Percentiles rank a stretch among this genome's conserved stretches.
phyloP scores from a whole-genome alignment of 1,140 invertebrate genomes.

The Drosophila sucinea region DNA sequence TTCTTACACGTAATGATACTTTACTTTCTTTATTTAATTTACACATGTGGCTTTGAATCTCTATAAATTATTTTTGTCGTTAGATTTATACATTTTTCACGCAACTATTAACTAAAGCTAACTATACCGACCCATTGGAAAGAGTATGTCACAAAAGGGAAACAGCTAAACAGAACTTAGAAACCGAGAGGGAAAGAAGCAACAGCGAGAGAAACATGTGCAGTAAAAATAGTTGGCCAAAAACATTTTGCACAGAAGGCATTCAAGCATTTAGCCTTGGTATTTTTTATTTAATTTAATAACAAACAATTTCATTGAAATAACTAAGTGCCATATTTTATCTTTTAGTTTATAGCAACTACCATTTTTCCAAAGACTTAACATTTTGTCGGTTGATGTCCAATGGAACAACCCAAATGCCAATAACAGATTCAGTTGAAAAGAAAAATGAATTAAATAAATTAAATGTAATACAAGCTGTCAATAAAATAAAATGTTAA shows the following conservation, averaged over 20 bases:
- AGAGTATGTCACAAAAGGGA: not conserved
- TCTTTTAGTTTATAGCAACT: not conserved
- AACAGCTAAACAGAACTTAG: not conserved
- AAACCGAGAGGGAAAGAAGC: slow-evolving; percentile 5
- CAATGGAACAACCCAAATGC: not conserved
- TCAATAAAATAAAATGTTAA: slow-evolving; percentile 1
- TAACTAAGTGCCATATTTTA: not conserved
- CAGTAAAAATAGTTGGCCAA: slow-evolving; percentile 14
- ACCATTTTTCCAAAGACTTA: not conserved
- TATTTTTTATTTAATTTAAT: slow-evolving; percentile 72
- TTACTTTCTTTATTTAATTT: too few relatives aligned
- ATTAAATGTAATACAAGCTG: not conserved
- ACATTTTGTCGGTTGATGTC: not conserved
- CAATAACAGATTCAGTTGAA: not conserved
- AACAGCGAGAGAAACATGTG: slow-evolving; percentile 14
- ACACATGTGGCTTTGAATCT: too few relatives aligned
- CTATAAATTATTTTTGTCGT: too few relatives aligned
- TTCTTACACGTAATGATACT: too few relatives aligned
- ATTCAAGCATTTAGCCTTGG: slow-evolving; percentile 35
- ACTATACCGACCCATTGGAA: not conserved
- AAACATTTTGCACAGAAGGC: slow-evolving; percentile 1
- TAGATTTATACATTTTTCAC: too few relatives aligned
- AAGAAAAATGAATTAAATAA: not conserved
- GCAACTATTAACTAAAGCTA: not conserved
- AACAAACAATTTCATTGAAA: slow-evolving; percentile 1